Percentiles rank a stretch among this genome's conserved stretches.
Conservation (phyloP, 2,113 vertebrate species). For the Galeopterus variegatus region DNA sequence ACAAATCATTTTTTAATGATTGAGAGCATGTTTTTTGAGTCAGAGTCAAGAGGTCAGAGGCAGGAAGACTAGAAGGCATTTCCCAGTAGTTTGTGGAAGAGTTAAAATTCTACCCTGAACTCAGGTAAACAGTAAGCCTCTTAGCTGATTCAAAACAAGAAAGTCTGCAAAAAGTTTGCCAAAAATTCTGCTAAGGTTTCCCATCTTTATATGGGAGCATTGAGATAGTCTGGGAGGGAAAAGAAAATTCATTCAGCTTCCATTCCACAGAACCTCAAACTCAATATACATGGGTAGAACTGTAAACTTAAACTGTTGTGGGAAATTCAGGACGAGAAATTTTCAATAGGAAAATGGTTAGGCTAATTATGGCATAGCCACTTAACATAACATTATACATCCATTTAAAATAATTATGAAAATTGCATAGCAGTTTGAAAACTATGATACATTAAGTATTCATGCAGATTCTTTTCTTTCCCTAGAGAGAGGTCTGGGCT, state of each 20-base stretch:
- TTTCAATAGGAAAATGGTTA: constrained; percentile 60
- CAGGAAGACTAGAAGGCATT: neutral
- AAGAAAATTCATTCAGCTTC: neutral
- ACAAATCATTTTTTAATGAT: neutral
- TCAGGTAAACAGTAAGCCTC: neutral
- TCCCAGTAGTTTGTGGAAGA: neutral
- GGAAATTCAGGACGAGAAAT: constrained; percentile 60
- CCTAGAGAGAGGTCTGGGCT: constrained; percentile 12
- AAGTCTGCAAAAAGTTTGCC: neutral
- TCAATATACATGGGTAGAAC: neutral
- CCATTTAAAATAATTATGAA: constrained; percentile 71
- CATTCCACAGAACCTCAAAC: neutral
- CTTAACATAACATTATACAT: constrained; percentile 60
- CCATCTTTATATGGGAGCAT: neutral
- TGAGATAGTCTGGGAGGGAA: neutral
- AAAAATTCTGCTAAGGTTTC: neutral
- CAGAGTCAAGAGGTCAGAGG: neutral
- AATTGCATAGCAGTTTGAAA: constrained; percentile 61
- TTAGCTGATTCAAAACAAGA: neutral
- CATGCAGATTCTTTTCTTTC: constrained; percentile 18
- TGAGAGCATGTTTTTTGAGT: neutral
- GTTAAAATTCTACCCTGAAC: neutral
- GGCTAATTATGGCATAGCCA: constrained; percentile 61
- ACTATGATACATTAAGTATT: constrained; percentile 38
- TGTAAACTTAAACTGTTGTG: constrained; percentile 22